These are phyloP conservation scores for Tiliacea aurago DNA, from an alignment of 2,888 invertebrate genomes.

Conservation along the genomic window DNA sequence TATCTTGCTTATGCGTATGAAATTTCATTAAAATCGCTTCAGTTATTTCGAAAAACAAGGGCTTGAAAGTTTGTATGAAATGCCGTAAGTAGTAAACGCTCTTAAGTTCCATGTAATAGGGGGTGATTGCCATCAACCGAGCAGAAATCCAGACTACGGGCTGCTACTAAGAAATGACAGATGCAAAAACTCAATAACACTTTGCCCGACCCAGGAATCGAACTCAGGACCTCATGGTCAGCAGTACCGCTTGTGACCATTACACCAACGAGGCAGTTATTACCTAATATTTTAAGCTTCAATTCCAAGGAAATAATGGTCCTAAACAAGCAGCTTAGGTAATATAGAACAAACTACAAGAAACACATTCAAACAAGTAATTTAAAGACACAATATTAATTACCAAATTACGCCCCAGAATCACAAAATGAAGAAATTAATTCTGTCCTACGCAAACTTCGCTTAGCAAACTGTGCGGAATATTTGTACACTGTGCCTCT, in stretches of 20 bases:
- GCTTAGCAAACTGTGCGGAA: conserved; percentile 42
- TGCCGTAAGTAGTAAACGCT: too few species aligned
- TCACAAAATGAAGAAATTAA: conserved; percentile 64
- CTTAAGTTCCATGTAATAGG: neutral
- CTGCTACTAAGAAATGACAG: neutral
- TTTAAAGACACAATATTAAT: conserved; percentile 53
- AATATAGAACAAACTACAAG: conserved; percentile 18
- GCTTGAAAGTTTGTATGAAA: too few species aligned
- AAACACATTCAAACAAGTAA: conserved; percentile 43
- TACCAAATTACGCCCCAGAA: conserved; percentile 51
- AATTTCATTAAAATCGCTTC: too few species aligned
- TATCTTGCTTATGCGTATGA: too few species aligned
- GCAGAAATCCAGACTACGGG: neutral
- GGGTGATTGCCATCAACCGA: neutral
- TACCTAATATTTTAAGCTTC: neutral
- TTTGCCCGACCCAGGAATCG: neutral
- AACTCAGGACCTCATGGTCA: neutral
- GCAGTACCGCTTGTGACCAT: neutral
- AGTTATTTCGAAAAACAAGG: too few species aligned
- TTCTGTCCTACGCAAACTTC: conserved; percentile 65
- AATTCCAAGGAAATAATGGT: conserved; percentile 29
- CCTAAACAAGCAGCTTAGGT: conserved; percentile 22
- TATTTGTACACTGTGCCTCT: conserved; percentile 42
- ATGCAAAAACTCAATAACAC: neutral
- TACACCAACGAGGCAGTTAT: neutral